Evolutionary conservation across 2,888 invertebrate genomes (phyloP).

Genomic region (Philonicus albiceps): DNA sequence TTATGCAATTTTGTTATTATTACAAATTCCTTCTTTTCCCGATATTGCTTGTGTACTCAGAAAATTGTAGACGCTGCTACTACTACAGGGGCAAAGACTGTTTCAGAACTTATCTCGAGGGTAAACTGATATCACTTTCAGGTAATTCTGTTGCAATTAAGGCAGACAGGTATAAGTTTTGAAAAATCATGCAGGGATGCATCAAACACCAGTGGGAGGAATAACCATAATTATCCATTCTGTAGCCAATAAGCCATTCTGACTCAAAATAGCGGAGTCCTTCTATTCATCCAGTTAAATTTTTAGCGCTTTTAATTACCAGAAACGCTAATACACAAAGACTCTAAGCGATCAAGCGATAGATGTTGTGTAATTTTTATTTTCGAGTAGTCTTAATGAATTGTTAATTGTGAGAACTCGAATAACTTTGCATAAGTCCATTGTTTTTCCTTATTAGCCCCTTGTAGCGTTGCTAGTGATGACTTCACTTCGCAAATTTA

Average conservation of each 20-base stretch:
- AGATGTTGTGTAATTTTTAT: background rate
- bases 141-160: background rate
- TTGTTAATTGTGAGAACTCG: background rate
- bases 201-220: background rate
- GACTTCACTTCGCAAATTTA: background rate
- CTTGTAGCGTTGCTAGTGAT: background rate
- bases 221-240: background rate
- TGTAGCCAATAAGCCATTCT: background rate
- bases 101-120: background rate
- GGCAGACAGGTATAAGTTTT: background rate
- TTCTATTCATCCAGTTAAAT: background rate
- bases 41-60: background rate
- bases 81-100: background rate
- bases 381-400: background rate
- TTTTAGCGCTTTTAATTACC: background rate
- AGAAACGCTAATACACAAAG: background rate
- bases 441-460: background rate
- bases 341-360: background rate
- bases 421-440: background rate
- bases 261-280: background rate
- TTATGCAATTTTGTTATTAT: constrained; percentile 29
- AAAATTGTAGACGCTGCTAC: background rate
- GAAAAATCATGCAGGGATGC: background rate
- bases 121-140: background rate
- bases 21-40: background rate